These are phyloP conservation scores for Chaetorhynchus papuensis DNA, from an alignment of 2,113 vertebrate genomes.

Conservation along the genomic window DNA sequence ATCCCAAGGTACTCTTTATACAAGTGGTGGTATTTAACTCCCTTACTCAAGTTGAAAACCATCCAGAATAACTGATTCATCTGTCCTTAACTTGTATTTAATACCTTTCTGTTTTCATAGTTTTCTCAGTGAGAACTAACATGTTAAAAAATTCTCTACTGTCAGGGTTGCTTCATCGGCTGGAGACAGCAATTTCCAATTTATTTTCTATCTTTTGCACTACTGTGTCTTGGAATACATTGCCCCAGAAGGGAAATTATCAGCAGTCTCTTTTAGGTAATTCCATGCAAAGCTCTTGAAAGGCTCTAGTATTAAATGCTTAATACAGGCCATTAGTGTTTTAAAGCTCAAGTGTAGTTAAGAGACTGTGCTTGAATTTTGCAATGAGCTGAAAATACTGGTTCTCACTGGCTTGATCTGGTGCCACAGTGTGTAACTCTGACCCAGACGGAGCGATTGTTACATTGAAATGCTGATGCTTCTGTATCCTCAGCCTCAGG, in stretches of 20 bases:
- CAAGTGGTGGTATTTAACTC: neutral
- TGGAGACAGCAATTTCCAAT: neutral
- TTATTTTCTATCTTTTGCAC: neutral
- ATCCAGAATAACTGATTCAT: neutral
- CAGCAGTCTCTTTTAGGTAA: neutral
- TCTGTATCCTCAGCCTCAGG: neutral
- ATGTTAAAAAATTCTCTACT: neutral
- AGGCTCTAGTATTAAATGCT: neutral
- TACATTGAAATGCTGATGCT: neutral
- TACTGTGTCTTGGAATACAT: neutral
- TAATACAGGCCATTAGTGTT: neutral
- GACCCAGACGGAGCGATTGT: neutral
- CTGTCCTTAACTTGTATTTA: neutral
- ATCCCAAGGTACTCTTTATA: neutral
- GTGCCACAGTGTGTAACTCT: neutral
- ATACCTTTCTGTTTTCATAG: neutral
- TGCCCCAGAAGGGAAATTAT: neutral
- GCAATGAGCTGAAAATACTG: neutral
- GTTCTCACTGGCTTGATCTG: neutral
- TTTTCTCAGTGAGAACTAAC: neutral
- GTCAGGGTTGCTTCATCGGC: neutral
- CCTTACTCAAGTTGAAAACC: neutral
- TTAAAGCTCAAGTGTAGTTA: neutral
- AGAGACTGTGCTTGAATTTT: neutral
- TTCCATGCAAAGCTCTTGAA: neutral